Base-by-base conservation (phyloP, 2,113 vertebrate genomes). In the Solea solea region DNA sequence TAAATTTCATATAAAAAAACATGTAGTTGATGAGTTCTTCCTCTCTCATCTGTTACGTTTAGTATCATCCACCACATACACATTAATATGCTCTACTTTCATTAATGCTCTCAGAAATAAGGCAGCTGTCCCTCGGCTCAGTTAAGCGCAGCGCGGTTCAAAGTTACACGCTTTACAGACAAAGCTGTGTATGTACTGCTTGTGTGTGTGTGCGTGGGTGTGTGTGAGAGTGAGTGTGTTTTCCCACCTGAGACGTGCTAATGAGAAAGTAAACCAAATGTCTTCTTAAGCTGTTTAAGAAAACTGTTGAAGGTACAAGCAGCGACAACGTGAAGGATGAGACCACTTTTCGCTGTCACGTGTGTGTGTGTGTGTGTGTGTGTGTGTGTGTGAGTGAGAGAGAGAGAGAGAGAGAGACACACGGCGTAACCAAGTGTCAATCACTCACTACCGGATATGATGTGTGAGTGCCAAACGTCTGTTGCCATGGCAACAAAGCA, bases 401-500 rank as follows among this genome's bases (percentile, higher is more conserved):
- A 39, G 56, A 8, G 46, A 49, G 46, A 14, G 46, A 49, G 3
- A 13, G 46, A 49, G 46, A 39, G 54, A 5, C 70, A 73, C 63
- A 41, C 54, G 21, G 77, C 73, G 75, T 81, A 80, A 76, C 85
- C 69, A 46, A 81, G 77, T 75, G 84, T 92, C 89, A 90, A 81
- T 92, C 90, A 83, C 27, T 60, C 67, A 77, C 56, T 40, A 82
- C 85, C 86, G 79, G 90, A 90, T 86, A 80, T 90, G 84, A 90
- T 87, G 82, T 82, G 77, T 88, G 80, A 89, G 82, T 45, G n/a
- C 80, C 80, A 83, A 90, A 85, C n/a, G 86, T 85, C 88, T 92
- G 90, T 92, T 92, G 88, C 90, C 83, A 92, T 92, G 90, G 90
- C 81, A 92, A 92, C 90, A 89, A 83, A 88, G 89, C 89, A 92